phyloP scores from a whole-genome alignment of 1,140 invertebrate species.

The Anadara kagoshimensis region DNA sequence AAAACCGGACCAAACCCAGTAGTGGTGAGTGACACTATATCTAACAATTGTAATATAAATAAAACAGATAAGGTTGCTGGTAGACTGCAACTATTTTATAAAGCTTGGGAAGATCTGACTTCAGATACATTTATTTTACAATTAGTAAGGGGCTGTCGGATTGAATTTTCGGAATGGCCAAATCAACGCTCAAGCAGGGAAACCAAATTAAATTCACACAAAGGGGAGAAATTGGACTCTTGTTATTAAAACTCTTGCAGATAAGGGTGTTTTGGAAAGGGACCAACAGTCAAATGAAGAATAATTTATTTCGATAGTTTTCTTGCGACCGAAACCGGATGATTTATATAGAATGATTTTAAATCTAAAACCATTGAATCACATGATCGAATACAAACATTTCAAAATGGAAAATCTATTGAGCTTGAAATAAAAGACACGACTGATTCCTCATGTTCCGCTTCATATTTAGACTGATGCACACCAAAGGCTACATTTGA shows the following conservation, averaged over 20 bases:
- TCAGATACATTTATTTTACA: background rate
- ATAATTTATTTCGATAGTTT: too few relatives aligned
- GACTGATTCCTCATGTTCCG: too few relatives aligned
- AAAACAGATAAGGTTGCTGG: background rate
- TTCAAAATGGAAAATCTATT: conserved; percentile 47
- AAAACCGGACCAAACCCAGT: too few relatives aligned
- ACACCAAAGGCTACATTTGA: too few relatives aligned
- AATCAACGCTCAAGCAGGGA: background rate
- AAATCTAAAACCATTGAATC: too few relatives aligned
- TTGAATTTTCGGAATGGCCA: conserved; percentile 11
- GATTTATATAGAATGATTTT: too few relatives aligned
- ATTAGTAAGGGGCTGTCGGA: background rate
- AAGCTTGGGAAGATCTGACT: conserved; percentile 10
- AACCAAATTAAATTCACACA: background rate
- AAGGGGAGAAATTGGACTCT: background rate
- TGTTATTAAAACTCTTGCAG: background rate
- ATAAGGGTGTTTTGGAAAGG: conserved; percentile 10
- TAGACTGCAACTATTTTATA: conserved; percentile 5
- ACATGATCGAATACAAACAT: conserved; percentile 19
- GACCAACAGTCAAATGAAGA: background rate
- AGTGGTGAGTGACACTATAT: too few relatives aligned
- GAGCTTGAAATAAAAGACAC: too few relatives aligned
- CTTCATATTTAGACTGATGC: too few relatives aligned
- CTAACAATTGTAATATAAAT: too few relatives aligned
- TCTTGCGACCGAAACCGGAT: too few relatives aligned